Evolutionary conservation across 2,888 invertebrate genomes (phyloP).

Genomic region (Cheiracanthium punctorium): DNA sequence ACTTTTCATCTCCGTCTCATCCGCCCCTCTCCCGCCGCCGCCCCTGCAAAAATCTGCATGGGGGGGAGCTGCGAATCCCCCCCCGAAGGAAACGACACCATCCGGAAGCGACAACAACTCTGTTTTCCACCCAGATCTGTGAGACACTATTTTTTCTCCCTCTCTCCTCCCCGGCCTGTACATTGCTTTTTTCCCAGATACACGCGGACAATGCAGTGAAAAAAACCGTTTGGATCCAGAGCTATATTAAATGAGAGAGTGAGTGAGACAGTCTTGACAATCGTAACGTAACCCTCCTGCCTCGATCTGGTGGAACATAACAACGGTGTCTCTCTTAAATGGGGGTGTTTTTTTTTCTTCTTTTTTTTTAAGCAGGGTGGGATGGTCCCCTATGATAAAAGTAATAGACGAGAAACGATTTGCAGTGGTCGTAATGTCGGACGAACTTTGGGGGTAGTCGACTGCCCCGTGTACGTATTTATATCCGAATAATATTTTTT

Average conservation of each 20-base stretch:
- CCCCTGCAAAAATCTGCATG: background rate
- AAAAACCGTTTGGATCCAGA: background rate
- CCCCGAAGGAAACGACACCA: background rate
- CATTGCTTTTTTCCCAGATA: background rate
- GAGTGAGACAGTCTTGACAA: too few species aligned
- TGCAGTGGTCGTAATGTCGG: background rate
- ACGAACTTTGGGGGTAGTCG: background rate
- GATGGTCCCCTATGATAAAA: background rate
- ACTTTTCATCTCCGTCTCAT: conserved; percentile 56
- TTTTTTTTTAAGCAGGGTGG: too few species aligned
- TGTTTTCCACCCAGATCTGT: background rate
- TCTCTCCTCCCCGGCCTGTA: background rate
- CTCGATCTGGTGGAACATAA: background rate
- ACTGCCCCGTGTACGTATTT: background rate
- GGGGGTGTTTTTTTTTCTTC: background rate
- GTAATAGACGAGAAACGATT: background rate
- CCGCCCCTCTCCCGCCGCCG: background rate
- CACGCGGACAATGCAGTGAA: background rate
- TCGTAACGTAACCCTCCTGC: background rate
- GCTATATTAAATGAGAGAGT: conserved; percentile 16
- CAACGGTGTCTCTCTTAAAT: background rate
- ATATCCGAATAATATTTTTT: background rate
- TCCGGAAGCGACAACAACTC: conserved; percentile 12
- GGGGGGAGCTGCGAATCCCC: background rate
- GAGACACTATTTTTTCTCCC: background rate